phyloP scores from a whole-genome alignment of 2,113 vertebrate genomes.

The Drymodes brunneopygia region DNA sequence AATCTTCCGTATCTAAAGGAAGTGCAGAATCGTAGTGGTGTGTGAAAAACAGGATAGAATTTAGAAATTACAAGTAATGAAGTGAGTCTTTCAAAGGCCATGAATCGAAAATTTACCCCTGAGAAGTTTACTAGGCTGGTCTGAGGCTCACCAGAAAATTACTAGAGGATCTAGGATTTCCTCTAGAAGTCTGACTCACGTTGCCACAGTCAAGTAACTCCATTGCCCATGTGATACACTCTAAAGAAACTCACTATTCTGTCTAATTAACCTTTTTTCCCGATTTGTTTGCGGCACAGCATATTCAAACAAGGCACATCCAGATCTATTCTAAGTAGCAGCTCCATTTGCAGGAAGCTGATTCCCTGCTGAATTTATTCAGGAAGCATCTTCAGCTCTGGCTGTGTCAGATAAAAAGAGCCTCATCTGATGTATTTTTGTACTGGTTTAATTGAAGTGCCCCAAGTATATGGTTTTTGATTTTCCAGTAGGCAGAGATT shows the following conservation, averaged over 20 bases:
- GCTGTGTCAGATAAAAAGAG: not conserved
- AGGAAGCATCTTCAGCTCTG: not conserved
- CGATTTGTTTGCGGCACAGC: not conserved
- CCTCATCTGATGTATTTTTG: not conserved
- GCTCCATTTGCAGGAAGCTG: not conserved
- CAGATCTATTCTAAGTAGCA: not conserved
- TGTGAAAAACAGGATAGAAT: not conserved
- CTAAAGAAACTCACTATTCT: not conserved
- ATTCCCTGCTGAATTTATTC: not conserved
- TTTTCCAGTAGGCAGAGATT: not conserved
- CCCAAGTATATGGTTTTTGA: not conserved
- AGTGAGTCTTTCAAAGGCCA: not conserved
- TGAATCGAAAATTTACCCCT: accelerated
- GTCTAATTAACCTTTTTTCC: too few species aligned
- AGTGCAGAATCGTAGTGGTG: not conserved
- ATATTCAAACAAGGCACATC: accelerated
- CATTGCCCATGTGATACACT: accelerated
- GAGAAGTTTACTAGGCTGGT: accelerated
- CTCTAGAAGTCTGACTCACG: accelerated
- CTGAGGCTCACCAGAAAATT: not conserved
- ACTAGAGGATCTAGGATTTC: not conserved
- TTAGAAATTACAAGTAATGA: not conserved
- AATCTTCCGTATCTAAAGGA: not conserved
- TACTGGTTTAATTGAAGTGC: not conserved
- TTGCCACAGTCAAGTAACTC: accelerated